A percentile compares a stretch with the other conserved stretches of the same genome.
Conservation (phyloP, 2,113 vertebrate species). For the Pantherophis guttatus region DNA sequence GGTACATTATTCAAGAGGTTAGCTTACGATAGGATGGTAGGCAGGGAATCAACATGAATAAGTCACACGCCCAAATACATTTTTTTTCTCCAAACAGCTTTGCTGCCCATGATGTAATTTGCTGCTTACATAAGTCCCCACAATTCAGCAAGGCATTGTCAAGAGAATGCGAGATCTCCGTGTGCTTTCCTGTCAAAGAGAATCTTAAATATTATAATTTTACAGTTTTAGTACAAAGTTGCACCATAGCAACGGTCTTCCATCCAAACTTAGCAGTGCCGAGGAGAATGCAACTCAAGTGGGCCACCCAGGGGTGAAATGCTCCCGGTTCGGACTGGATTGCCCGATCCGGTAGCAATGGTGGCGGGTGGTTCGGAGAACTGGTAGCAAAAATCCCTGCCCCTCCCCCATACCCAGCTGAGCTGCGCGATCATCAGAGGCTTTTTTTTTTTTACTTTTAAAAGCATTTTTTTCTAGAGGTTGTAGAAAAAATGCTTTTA, state of each 20-base stretch:
- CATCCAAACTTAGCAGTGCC: neutral
- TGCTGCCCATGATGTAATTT: slow-evolving; percentile 6
- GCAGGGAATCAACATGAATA: neutral
- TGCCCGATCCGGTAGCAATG: no score
- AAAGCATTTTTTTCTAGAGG: no score
- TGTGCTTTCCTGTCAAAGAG: neutral
- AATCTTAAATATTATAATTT: neutral
- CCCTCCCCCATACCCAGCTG: no score
- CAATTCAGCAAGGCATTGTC: slow-evolving; percentile 20
- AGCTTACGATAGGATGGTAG: neutral
- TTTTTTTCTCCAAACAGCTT: slow-evolving; percentile 15
- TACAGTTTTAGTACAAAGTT: neutral
- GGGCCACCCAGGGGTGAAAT: neutral
- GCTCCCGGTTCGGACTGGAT: no score
- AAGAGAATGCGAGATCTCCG: slow-evolving; percentile 11
- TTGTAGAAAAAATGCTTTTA: no score
- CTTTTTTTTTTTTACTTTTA: no score
- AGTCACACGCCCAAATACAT: neutral
- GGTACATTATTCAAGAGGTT: no score
- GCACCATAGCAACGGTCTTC: neutral
- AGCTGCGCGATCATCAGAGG: no score
- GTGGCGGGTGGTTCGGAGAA: no score
- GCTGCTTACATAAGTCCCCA: slow-evolving; percentile 23
- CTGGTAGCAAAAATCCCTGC: no score
- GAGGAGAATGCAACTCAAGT: neutral